A percentile compares a stretch with the other conserved stretches of the same genome.
phyloP scores from a whole-genome alignment of 2,113 vertebrate genomes.

The Monopterus albus region DNA sequence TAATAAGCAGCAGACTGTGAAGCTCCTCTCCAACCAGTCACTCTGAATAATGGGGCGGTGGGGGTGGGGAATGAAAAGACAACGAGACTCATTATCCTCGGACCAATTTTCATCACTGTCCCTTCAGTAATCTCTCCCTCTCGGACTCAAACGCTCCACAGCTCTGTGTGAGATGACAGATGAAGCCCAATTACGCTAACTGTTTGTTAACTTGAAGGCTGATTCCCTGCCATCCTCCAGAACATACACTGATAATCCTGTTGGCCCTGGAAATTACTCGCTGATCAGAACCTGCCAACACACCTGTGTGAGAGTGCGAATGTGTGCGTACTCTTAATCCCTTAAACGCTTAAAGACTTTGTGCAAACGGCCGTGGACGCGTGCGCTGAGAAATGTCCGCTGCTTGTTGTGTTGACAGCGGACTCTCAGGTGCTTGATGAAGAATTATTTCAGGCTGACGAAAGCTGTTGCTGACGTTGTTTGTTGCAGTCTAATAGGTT shows the following conservation, averaged over 20 bases:
- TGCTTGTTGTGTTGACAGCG: slow-evolving; percentile 19
- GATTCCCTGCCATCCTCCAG: slow-evolving; percentile 60
- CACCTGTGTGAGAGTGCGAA: slow-evolving; percentile 15
- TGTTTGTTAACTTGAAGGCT: slow-evolving; percentile 72
- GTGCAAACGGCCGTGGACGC: not conserved
- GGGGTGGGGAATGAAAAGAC: slow-evolving; percentile 66
- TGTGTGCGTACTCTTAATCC: slow-evolving; percentile 9
- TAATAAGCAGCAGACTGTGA: slow-evolving; percentile 83
- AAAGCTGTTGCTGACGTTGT: slow-evolving; percentile 45
- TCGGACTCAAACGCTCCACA: slow-evolving; percentile 59
- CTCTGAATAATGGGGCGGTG: slow-evolving; percentile 78
- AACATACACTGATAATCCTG: slow-evolving; percentile 69
- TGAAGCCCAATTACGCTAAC: slow-evolving; percentile 78
- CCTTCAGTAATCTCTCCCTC: slow-evolving; percentile 71
- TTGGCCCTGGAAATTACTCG: slow-evolving; percentile 60
- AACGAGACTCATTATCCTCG: slow-evolving; percentile 82
- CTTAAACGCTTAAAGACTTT: not conserved
- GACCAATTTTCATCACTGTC: slow-evolving; percentile 81
- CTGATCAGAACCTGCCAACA: slow-evolving; percentile 22
- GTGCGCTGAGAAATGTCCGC: slow-evolving; percentile 24
- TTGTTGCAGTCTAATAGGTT: slow-evolving; percentile 36
- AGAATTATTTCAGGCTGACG: slow-evolving; percentile 52
- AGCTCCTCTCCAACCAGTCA: slow-evolving; percentile 76
- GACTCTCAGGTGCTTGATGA: slow-evolving; percentile 40
- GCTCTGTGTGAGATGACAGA: slow-evolving; percentile 75